Base-by-base conservation (phyloP, 2,888 invertebrate species). In the Erebia epiphron region DNA sequence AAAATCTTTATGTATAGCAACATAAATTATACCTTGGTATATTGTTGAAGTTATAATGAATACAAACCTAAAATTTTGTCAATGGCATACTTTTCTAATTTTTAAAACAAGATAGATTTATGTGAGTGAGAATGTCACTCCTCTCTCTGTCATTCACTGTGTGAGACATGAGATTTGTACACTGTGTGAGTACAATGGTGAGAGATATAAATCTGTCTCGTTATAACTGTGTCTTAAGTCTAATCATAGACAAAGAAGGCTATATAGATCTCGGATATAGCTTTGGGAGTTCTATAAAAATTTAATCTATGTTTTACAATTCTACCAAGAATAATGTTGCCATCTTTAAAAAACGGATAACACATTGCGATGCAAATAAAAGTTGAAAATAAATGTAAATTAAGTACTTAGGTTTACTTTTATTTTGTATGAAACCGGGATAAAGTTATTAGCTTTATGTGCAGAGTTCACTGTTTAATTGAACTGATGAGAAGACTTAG, bases 331-430 rank as follows among this genome's bases (percentile, higher is more conserved):
- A 66, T 70, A 74, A 70, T 72, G 68, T 74, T 74, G 74, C 74
- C 74, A 70, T 68, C 46, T 52, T 58, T 21, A 63, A 68, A 62
- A 66, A 64, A 69, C 5, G 67, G 64, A 64, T 62, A 66, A 76
- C 67, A 68, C 73, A 57, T 71, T 58, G 69, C 69, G 58, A 66
- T 61, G 61, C 65, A 69, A 62, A 73, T 67, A 66, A 50, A 60
- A 68, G 62, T 69, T 72, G 41, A 52, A 71, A 71, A 71, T 69
- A 69, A 67, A 70, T 75, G 66, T 75, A 73, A 70, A 74, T 72
- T 77, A 76, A 73, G 65, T 75, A 70, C 73, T 72, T 77, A 76
- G 73, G 65, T 75, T 73, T 77, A 76, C 71, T 67, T 76, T 69
- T 74, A 74, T 71, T 75, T 70, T 76, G 58, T 73, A 75, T 69